Evolutionary conservation across 2,888 invertebrate species (phyloP), one percentile per base, ranked within the genome.

Genomic region (Drosophila peninsularis): DNA sequence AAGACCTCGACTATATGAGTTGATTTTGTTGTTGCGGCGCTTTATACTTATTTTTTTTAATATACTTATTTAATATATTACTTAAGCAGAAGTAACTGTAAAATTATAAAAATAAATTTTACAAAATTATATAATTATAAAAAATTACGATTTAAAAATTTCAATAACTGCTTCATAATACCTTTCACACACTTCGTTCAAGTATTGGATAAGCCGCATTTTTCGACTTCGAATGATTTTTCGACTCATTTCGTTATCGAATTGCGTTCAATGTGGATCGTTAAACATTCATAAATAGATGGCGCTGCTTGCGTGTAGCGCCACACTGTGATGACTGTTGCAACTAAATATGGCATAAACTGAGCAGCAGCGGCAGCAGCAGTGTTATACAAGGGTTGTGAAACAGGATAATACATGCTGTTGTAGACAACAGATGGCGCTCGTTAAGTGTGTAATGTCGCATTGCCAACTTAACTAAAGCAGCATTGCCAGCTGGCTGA

Each of bases 11-110:
- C 19, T 24, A 41, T 41, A 58, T 58, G 52, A 47, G 41, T 4
- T 68, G 60, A 60, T 60, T 68, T 58, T 30, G 19, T n/a, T 55
- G 54, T 41, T 58, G 58, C 9, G 17, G 45, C 11, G 45, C 11
- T 54, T 36, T 11, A 37, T 27, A 37, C 11, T 24, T 24, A 6
- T 17, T 37, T 24, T n/a, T 37, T 52, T 24, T 24, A 1, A 17
- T 10, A 0, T 49, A 53, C 9, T 10, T 27, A 21, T 14, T n/a
- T 27, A 36, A 9, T 4, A 7, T 21, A 30, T 52, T 50, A 32
- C 42, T 11, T 14, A 36, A 34, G 17, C 27, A 19, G 27, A 30
- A 13, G 1, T 3, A 1, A 11, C 19, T 19, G 13, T 3, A 39
- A 19, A 19, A 19, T 47, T 32, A 17, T 30, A 47, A 13, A 19